Conservation (phyloP, 1,140 invertebrate genomes). For the Neodiprion virginianus region DNA sequence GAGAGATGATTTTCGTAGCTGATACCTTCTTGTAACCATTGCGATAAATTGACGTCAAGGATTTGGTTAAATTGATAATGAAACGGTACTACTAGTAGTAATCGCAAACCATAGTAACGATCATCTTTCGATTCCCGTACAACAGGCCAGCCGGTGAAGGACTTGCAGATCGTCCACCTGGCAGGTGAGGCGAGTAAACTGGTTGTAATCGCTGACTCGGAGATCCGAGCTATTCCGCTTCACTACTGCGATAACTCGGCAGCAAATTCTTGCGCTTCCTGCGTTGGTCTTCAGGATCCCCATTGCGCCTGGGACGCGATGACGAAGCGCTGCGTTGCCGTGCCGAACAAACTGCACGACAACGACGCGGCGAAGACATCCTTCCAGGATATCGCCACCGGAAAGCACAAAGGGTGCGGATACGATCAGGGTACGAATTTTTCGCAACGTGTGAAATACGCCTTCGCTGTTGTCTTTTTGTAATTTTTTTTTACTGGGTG, state of each 20-base stretch:
- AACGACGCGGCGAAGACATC: conserved; percentile 69
- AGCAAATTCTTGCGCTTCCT: conserved; percentile 73
- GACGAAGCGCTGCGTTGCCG: conserved; percentile 75
- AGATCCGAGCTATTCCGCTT: conserved; percentile 85
- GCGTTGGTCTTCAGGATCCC: conserved; percentile 93
- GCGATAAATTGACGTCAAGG: too few relatives aligned
- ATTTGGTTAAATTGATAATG: background rate
- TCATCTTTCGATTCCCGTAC: background rate
- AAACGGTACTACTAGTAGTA: background rate
- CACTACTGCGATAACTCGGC: conserved; percentile 76
- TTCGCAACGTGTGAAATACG: too few relatives aligned
- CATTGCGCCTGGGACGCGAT: conserved; percentile 96
- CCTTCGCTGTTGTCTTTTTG: too few relatives aligned
- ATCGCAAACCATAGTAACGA: too few relatives aligned
- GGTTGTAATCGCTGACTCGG: conserved; percentile 89
- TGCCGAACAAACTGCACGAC: conserved; percentile 70
- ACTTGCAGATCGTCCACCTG: conserved; percentile 57
- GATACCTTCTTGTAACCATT: too few relatives aligned
- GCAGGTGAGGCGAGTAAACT: conserved; percentile 71
- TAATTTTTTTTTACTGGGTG: too few relatives aligned
- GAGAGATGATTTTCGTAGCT: too few relatives aligned
- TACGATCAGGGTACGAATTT: conserved; percentile 57
- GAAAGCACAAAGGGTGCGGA: conserved; percentile 72
- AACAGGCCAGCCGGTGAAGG: conserved; percentile 55
- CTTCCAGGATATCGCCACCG: conserved; percentile 76